Conservation (phyloP, 1,140 invertebrate genomes). For the Ceratosolen solmsi region DNA sequence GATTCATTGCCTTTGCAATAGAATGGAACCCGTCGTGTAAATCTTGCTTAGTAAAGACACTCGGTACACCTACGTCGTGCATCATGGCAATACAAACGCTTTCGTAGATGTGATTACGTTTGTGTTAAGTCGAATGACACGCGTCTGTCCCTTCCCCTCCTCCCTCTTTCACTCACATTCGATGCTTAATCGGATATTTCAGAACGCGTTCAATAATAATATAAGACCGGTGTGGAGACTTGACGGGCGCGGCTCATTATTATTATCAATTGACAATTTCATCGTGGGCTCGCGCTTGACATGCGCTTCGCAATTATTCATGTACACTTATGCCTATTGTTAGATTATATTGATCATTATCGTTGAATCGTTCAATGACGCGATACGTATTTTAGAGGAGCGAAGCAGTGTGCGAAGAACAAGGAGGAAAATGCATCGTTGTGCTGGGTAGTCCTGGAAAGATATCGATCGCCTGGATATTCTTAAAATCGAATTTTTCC, state of each 20-base stretch:
- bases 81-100: no score
- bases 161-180: background rate
- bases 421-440: background rate
- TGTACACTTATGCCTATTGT: background rate
- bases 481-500: background rate
- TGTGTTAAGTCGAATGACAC: background rate
- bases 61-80: no score
- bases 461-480: background rate
- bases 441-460: background rate
- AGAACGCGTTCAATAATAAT: background rate
- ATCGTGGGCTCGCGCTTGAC: background rate
- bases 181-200: conserved; percentile 19
- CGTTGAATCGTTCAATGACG: background rate
- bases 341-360: background rate
- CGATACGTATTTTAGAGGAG: background rate
- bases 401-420: background rate
- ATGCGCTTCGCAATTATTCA: no score
- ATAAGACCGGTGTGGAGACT: background rate
- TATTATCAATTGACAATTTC: conserved; percentile 34
- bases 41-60: no score
- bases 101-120: background rate
- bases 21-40: no score
- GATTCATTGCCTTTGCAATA: no score
- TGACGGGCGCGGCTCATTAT: conserved; percentile 21
- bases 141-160: background rate